phyloP scores from a whole-genome alignment of 1,140 invertebrate genomes.

The Oryctes rhinoceros region DNA sequence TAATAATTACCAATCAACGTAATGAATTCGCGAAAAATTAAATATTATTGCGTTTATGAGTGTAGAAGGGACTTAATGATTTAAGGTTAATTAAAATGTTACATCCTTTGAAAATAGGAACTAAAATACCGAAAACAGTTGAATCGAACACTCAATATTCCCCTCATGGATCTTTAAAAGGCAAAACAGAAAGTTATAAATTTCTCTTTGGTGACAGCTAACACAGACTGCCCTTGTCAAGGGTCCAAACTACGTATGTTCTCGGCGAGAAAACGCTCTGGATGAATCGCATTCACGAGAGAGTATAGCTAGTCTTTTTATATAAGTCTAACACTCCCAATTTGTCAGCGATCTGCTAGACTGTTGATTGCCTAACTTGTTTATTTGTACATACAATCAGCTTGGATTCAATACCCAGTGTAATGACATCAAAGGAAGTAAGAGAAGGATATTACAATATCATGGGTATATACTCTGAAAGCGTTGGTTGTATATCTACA shows the following conservation, averaged over 20 bases:
- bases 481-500: no score
- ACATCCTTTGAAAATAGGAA: neutral
- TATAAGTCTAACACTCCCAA: neutral
- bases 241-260: constrained; percentile 19
- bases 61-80: no score
- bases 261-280: neutral
- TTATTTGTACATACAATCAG: neutral
- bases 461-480: no score
- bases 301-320: no score
- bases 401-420: neutral
- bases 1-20: no score
- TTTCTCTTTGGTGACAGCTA: constrained; percentile 29
- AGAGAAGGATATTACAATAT: no score
- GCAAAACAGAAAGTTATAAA: constrained; percentile 34
- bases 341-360: constrained; percentile 3
- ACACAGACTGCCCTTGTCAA: constrained; percentile 23
- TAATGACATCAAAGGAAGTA: neutral
- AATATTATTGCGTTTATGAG: no score
- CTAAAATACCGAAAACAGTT: neutral
- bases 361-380: neutral
- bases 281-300: neutral
- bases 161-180: constrained; percentile 1
- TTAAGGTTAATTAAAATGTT: no score
- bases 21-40: no score
- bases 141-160: neutral